Conservation (phyloP, 2,797 vertebrate species). For the Cercopithecus diana region DNA sequence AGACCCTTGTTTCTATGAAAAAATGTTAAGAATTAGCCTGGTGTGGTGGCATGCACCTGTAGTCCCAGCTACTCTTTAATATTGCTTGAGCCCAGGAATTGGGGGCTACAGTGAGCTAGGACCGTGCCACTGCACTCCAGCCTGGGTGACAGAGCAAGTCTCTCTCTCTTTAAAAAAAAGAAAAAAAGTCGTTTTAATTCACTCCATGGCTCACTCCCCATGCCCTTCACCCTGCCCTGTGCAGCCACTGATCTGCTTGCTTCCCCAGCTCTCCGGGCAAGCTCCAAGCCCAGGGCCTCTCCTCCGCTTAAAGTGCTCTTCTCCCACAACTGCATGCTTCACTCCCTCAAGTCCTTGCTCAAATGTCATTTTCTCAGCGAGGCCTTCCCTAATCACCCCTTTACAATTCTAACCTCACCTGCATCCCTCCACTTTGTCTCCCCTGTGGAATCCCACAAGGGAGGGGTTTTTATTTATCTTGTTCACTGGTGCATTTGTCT, state of each 20-base stretch:
- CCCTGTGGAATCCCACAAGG: neutral
- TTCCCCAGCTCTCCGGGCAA: too few species aligned
- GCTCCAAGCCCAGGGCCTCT: neutral
- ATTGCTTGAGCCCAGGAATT: neutral
- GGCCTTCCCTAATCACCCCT: neutral
- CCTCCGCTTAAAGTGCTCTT: neutral
- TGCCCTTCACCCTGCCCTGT: too few species aligned
- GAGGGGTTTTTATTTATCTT: neutral
- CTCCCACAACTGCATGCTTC: too few species aligned
- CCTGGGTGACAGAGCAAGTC: neutral
- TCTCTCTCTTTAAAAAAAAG: neutral
- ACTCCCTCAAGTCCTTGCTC: too few species aligned
- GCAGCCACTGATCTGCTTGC: neutral
- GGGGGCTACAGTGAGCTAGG: neutral
- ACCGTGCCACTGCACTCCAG: neutral
- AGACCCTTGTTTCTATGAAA: neutral
- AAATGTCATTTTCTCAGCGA: neutral
- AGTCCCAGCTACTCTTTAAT: too few species aligned
- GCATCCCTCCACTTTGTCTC: neutral
- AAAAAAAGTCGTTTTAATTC: neutral
- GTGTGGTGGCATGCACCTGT: neutral
- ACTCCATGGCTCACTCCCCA: neutral
- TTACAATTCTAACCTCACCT: neutral
- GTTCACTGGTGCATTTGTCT: neutral
- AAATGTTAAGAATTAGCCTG: neutral